Base-by-base conservation (phyloP, 1,140 invertebrate genomes). In the Scaptodrosophila lebanonensis region DNA sequence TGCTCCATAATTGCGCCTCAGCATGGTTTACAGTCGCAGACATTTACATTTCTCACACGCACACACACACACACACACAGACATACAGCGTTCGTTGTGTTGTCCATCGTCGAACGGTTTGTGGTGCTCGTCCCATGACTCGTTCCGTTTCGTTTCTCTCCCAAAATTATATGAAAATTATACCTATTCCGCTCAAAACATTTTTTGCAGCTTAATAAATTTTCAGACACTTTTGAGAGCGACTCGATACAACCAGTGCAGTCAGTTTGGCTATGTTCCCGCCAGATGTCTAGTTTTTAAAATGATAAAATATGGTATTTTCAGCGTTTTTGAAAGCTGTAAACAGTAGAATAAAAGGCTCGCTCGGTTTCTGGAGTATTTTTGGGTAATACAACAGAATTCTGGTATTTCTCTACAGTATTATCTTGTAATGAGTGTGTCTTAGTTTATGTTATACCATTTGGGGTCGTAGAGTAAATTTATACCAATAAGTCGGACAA, bases 161-260 rank as follows among this genome's bases (percentile, higher is more conserved):
- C 68, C 60, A 70, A 82, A 82, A 83, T 83, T 83, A 83, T 83
- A 83, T 83, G 79, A 83, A 83, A 83, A 83, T 83, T 83, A 83
- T 83, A 83, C 79, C 71, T 83, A 83, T 77, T 82, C 77, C 64
- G 83, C 72, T 83, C 79, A 83, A 83, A 83, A 83, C 83, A 69
- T 73, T 77, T 83, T 83, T 83, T 63, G n/a, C 75, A 77, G 70
- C 75, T 75, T 82, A 82, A 82, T 82, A 82, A 82, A 82, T 82
- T 82, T 54, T 61, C 75, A 82, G 75, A 82, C 75, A 82, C 82
- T 82, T 82, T 82, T n/a, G n/a, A n/a, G n/a, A n/a, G n/a, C n/a
- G n/a, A n/a, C n/a, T n/a, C n/a, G n/a, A n/a, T n/a, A n/a, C n/a
- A n/a, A n/a, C n/a, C n/a, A n/a, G n/a, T n/a, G n/a, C n/a, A n/a